Evolutionary conservation across 2,113 vertebrate genomes (phyloP), one percentile per base, ranked within the genome.

Genomic region (Grallaria varia): DNA sequence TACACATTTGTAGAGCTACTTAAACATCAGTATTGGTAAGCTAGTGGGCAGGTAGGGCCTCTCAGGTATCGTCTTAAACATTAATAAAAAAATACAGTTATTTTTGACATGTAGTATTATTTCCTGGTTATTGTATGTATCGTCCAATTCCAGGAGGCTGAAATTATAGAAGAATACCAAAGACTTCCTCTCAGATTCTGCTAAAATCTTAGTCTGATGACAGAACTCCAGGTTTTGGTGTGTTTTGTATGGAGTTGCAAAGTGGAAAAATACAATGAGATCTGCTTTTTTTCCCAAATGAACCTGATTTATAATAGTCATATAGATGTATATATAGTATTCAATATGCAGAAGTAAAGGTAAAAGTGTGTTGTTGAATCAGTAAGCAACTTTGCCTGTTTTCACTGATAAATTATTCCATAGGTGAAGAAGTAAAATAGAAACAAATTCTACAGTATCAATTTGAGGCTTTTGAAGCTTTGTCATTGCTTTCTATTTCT

Each of bases 221-320:
- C 11, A 62, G 28, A 22, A 2, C 23, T 78, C 25, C 40, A 69
- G 23, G 11, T 89, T 95, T 45, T 56, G 24, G 39, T 84, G 5
- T 44, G 8, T 68, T 84, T 81, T 19, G 4, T 62, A 12, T 39
- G 15, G 16, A 63, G 19, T 62, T 66, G 40, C 35, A 37, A 58
- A 59, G 13, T 39, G 8, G 31, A 90, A 44, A 31, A n/a, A 23
- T 35, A 39, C 39, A 17, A 17, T 21, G 30, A 86, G 22, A 60
- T 14, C 4, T 39, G 0, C 0, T 0, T 40, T 59, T 92, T 88
- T 64, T 67, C 35, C 14, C 5, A 23, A 81, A 40, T 1, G 1
- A 78, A 27, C 37, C 19, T 71, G 23, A 19, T 10, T 4, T n/a
- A 8, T 37, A 42, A n/a, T 14, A 68, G n/a, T 25, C 23, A 16